Conservation (phyloP, 2,797 vertebrate genomes). For the Chloroceryle inda region DNA sequence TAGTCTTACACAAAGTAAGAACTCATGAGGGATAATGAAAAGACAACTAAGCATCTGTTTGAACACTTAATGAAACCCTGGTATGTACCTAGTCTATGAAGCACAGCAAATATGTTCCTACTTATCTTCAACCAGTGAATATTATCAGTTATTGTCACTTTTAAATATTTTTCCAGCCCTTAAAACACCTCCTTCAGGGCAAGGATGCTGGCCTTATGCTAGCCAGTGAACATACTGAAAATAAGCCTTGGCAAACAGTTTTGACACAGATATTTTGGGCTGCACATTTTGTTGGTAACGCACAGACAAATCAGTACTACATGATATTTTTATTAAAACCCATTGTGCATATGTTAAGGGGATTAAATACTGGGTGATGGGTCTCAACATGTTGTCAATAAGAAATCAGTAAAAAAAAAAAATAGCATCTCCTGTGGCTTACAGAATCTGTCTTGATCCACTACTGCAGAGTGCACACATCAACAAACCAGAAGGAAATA, state of each 20-base stretch:
- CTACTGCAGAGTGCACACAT: neutral
- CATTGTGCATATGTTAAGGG: neutral
- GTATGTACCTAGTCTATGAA: neutral
- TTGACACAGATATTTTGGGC: conserved; percentile 11
- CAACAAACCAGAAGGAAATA: neutral
- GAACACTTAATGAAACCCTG: neutral
- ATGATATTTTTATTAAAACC: conserved; percentile 27
- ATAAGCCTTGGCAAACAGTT: conserved; percentile 6
- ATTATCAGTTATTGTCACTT: neutral
- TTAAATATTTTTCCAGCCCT: neutral
- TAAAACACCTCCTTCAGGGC: neutral
- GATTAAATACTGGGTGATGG: conserved; percentile 8
- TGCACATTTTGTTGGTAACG: neutral
- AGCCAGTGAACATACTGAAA: conserved; percentile 4
- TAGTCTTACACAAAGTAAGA: neutral
- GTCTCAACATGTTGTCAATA: conserved; percentile 12
- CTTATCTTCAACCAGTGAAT: neutral
- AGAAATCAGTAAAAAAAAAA: neutral
- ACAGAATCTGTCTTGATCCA: neutral
- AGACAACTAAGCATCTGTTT: neutral
- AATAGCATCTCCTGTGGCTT: neutral
- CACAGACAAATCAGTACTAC: neutral
- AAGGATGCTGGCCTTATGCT: neutral
- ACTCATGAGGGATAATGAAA: neutral
- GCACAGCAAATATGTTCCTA: neutral